Evolutionary conservation across 1,140 invertebrate species (phyloP), one percentile per base, ranked within the genome.

Genomic region (Bombus cullumanus): DNA sequence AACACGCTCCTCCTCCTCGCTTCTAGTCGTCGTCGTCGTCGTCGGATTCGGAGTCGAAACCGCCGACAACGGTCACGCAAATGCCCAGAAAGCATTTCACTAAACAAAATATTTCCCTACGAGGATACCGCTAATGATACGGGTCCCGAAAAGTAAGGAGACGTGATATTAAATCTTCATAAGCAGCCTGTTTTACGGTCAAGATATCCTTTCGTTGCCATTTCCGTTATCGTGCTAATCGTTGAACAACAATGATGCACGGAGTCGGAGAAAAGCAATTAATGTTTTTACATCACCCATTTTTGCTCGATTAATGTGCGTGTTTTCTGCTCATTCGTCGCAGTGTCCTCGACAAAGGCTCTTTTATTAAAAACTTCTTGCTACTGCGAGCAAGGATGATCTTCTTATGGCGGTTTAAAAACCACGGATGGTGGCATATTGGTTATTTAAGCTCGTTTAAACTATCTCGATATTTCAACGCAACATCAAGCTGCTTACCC

Each of bases 91-190:
- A 73, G 62, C 64, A 53, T 87, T 87, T 64, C 43, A 4, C 13
- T 31, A 13, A 13, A 10, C 39, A 39, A 88, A 78, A 89, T 88
- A 88, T 89, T 89, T 89, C 43, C 53, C 78, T 8, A 22, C 34
- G 31, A 81, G 74, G 43, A 76, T 73, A 41, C 62, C 10, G 69
- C 68, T 83, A 83, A 88, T 28, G 71, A 73, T 47, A 87, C 43
- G 79, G 43, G 34, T 59, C 4, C 41, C 41, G 31, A 39, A 68
- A 28, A 22, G n/a, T 22, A 47, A 53, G 18, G 6, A 22, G 5
- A 79, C 76, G 28, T n/a, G 71, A 2, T 47, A 34, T 68, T 83
- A 53, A 83, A 83, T 83, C 59, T 57, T 82, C 41, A n/a, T 82
- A 75, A 82, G 4, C 2, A 37, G 8, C 13, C 9, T 0, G 47